Evolutionary conservation across 2,888 invertebrate genomes (phyloP), one percentile per base, ranked within the genome.

Genomic region (Orchesella flavescens): DNA sequence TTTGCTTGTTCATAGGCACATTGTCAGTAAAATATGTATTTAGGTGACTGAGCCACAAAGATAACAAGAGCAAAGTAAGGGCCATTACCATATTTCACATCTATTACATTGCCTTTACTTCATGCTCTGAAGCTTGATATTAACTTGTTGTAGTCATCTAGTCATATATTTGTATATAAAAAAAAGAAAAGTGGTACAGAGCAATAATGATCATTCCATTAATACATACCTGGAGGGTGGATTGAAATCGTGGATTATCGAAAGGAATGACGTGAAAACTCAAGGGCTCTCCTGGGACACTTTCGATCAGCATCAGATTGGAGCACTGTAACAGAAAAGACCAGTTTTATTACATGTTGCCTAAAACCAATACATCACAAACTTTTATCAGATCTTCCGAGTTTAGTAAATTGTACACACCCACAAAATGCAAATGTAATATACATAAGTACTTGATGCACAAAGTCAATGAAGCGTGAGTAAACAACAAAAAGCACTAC

Each of bases 231-330:
- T 96, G 94, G 88, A 97, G 91, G 1, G 97, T 97, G 89, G 96
- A 96, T 91, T 97, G 97, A 80, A 95, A 92, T 82, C 96, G 93
- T 84, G 97, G 97, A 91, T 97, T 96, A 91, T 98, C 96, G 92
- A 97, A 98, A 63, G 98, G 97, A 89, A 98, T 95, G 88, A 98
- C 96, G 91, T 98, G 97, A 91, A 98, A 99, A 89, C 97, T 96
- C 72, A 97, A 93, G 55, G 97, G 96, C 89, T 98, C 97, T 21
- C 97, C 96, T 75, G 96, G 94, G 89, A 98, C 95, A 89, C 97
- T 96, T 90, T 98, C 98, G 88, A 98, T 97, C 85, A 98, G 91
- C 97, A 98, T 98, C 92, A 98, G 93, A 91, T 97, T 97, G 89
- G 97, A 97, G 91, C 97, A 97, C 98, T 98, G 91, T 71, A 77